Percentiles rank a stretch among this genome's conserved stretches.
Evolutionary conservation across 2,888 invertebrate genomes (phyloP).

Genomic region (Cinara cedri): DNA sequence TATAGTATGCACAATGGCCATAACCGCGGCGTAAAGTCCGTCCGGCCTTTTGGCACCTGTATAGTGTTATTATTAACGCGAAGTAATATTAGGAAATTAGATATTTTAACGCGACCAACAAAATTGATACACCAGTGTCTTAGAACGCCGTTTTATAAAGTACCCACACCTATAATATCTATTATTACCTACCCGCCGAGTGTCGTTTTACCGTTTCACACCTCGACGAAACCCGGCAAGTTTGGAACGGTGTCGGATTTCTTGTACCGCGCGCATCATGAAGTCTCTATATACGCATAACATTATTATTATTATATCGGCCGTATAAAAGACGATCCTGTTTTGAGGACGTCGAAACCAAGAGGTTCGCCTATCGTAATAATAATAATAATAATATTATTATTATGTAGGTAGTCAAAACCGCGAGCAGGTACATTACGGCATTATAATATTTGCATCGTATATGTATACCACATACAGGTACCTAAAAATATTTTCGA

Average conservation of each 20-base stretch:
- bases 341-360: not conserved
- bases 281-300: not conserved
- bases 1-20: not conserved
- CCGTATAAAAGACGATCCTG: slow-evolving; percentile 19
- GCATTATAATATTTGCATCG: not conserved
- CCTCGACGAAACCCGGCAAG: slow-evolving; percentile 49
- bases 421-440: not conserved
- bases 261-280: not conserved
- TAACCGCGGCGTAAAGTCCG: not conserved
- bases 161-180: no score
- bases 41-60: no score
- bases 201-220: slow-evolving; percentile 56
- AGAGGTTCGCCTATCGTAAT: not conserved
- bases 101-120: slow-evolving; percentile 37
- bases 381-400: no score
- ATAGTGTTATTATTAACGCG: no score
- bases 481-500: no score
- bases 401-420: no score
- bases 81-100: slow-evolving; percentile 41
- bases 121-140: slow-evolving; percentile 20
- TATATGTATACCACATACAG: no score
- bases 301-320: slow-evolving; percentile 15
- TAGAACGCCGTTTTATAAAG: slow-evolving; percentile 3
- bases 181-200: not conserved
- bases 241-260: slow-evolving; percentile 25